Percentiles rank a stretch among this genome's conserved stretches.
These are phyloP conservation scores for Parnassius smintheus DNA, from an alignment of 2,888 invertebrate species.

Conservation along the genomic window DNA sequence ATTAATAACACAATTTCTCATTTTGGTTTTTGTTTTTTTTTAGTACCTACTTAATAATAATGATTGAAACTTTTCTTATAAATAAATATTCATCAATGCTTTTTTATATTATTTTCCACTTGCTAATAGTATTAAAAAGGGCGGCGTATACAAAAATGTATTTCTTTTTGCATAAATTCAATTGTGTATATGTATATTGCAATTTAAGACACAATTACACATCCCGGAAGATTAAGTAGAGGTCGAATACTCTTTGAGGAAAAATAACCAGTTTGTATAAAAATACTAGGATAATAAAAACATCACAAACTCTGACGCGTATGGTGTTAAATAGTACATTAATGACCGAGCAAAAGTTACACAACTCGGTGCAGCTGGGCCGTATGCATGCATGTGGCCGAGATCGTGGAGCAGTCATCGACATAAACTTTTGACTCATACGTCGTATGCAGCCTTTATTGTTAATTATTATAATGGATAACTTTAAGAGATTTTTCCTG, in stretches of 20 bases:
- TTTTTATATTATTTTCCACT: too few relatives aligned
- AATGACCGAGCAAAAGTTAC: conserved; percentile 11
- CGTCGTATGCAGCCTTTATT: conserved; percentile 9
- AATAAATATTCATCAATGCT: too few relatives aligned
- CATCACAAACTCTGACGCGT: conserved; percentile 21
- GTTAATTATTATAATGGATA: conserved; percentile 1
- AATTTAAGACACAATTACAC: background rate
- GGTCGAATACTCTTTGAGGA: conserved; percentile 45
- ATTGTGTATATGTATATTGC: too few relatives aligned
- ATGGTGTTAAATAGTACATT: conserved; percentile 10
- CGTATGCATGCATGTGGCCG: conserved; percentile 2
- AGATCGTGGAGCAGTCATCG: conserved; percentile 7
- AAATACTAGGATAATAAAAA: conserved; percentile 41
- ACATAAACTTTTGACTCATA: conserved; percentile 18
- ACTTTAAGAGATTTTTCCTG: background rate
- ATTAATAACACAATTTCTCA: too few relatives aligned
- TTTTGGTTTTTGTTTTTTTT: too few relatives aligned
- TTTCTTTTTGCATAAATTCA: too few relatives aligned
- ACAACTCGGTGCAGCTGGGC: conserved; percentile 18
- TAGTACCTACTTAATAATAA: too few relatives aligned
- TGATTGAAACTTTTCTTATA: too few relatives aligned
- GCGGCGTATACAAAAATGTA: too few relatives aligned
- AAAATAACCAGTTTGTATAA: conserved; percentile 41
- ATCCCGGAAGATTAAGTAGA: conserved; percentile 56
- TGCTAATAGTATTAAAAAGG: too few relatives aligned